Evolutionary conservation across 2,888 invertebrate species (phyloP).

Genomic region (Periphyllus acericola): DNA sequence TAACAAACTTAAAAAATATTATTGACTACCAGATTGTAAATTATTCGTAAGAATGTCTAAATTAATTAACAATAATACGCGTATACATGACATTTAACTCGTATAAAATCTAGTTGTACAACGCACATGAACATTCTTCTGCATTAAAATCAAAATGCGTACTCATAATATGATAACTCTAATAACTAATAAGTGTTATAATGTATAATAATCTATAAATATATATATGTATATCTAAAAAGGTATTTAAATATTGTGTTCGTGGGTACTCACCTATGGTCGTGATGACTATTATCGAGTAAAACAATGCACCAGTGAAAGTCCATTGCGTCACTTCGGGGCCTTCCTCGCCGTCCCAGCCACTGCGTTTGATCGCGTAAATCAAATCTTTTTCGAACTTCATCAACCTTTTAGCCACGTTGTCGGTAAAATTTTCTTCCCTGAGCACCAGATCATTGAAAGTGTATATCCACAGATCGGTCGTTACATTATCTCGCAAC

Average conservation of each 20-base stretch:
- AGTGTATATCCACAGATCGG: conserved; percentile 82
- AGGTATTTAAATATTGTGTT: not conserved
- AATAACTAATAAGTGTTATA: too few species aligned
- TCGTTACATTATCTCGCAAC: conserved; percentile 80
- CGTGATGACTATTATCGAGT: conserved; percentile 95
- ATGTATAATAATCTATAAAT: not conserved
- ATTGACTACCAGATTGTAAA: too few species aligned
- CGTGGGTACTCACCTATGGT: conserved; percentile 83
- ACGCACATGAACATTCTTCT: too few species aligned
- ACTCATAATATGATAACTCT: too few species aligned
- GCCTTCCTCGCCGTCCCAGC: conserved; percentile 85
- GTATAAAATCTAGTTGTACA: too few species aligned
- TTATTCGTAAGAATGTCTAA: too few species aligned
- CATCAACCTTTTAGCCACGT: conserved; percentile 70
- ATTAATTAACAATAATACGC: too few species aligned
- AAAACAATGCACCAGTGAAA: conserved; percentile 88
- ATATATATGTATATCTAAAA: not conserved
- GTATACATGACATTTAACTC: too few species aligned
- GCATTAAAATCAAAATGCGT: too few species aligned
- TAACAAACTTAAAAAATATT: too few species aligned
- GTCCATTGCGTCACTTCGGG: conserved; percentile 79
- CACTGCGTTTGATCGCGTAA: conserved; percentile 85
- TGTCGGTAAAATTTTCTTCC: conserved; percentile 82
- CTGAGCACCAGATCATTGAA: conserved; percentile 73
- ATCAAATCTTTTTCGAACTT: conserved; percentile 79